Evolutionary conservation across 2,113 vertebrate species (phyloP).

Genomic region (Xerus inauris): DNA sequence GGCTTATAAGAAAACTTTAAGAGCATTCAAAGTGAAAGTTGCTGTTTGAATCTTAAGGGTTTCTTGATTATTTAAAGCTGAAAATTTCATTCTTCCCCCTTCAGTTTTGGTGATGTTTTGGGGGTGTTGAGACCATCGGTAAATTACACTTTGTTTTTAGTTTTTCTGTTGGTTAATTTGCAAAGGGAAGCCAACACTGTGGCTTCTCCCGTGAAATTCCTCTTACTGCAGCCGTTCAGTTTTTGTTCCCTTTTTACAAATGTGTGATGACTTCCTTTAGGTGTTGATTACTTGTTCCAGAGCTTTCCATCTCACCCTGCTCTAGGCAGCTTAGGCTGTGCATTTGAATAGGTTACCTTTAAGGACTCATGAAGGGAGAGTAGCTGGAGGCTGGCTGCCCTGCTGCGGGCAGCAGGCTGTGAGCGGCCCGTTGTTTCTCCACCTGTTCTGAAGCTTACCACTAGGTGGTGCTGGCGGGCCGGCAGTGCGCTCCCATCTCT

Average conservation of each 20-base stretch:
- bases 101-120: background rate
- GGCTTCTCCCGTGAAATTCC: too few species aligned
- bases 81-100: background rate
- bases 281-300: background rate
- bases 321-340: background rate
- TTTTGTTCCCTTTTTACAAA: background rate
- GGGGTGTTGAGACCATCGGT: background rate
- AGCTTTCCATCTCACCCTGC: background rate
- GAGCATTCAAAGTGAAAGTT: background rate
- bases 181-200: background rate
- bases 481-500: too few species aligned
- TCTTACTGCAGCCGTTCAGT: background rate
- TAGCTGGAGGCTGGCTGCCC: background rate
- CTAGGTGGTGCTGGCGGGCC: constrained; percentile 21
- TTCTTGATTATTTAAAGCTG: background rate
- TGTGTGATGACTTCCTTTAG: background rate
- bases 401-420: background rate
- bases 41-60: background rate
- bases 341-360: background rate
- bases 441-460: background rate
- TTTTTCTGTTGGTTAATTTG: background rate
- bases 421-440: background rate
- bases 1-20: background rate
- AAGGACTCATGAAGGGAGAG: background rate
- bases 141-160: background rate